A percentile compares a stretch with the other conserved stretches of the same genome.
Conservation (phyloP, 2,888 invertebrate species). For the Hirtodrosophila histrioides region DNA sequence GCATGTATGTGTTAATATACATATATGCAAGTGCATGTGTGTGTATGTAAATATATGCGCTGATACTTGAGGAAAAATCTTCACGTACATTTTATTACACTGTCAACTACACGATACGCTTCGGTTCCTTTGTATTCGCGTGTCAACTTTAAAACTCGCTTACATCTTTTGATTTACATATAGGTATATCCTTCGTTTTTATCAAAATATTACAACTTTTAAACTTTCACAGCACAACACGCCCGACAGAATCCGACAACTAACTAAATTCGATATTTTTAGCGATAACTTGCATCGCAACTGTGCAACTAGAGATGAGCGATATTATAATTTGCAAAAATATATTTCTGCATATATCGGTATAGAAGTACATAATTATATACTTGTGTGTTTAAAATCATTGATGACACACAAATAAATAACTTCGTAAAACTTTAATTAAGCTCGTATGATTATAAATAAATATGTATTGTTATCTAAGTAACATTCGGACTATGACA, state of each 20-base stretch:
- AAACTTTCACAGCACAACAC: conserved; percentile 44
- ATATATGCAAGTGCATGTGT: conserved; percentile 17
- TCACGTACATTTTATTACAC: conserved; percentile 40
- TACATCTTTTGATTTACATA: conserved; percentile 45
- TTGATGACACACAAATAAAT: no score
- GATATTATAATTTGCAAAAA: background rate
- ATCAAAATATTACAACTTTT: conserved; percentile 13
- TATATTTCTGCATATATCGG: background rate
- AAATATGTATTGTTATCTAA: no score
- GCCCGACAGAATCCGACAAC: conserved; percentile 52
- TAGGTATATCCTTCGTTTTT: conserved; percentile 33
- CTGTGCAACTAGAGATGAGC: conserved; percentile 16
- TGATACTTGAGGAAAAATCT: conserved; percentile 33
- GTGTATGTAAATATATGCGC: conserved; percentile 5
- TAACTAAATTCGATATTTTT: conserved; percentile 44
- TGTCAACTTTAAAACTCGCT: conserved; percentile 20
- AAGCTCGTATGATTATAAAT: no score
- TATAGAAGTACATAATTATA: no score
- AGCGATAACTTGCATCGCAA: conserved; percentile 24
- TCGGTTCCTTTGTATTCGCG: conserved; percentile 31
- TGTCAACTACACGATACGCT: conserved; percentile 26
- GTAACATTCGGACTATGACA: no score
- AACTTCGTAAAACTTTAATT: no score
- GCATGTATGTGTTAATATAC: conserved; percentile 29
- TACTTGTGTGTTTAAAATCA: no score